A percentile compares a stretch with the other conserved stretches of the same genome.
Conservation (phyloP, 2,888 invertebrate species). For the Mactromeris polynyma region DNA sequence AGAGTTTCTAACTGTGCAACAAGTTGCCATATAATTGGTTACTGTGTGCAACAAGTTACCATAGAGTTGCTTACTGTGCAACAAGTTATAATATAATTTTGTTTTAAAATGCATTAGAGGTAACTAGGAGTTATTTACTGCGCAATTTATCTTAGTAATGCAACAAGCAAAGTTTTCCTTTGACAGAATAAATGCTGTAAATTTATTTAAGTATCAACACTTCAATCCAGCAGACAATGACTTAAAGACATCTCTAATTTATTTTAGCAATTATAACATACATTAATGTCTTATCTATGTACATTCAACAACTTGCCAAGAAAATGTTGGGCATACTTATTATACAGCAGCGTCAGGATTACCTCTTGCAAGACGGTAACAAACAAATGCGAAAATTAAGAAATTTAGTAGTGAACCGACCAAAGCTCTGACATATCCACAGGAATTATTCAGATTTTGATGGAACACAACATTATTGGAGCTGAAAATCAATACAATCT, state of each 20-base stretch:
- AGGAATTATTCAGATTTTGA: slow-evolving; percentile 33
- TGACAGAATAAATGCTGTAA: not conserved
- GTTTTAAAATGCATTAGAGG: too few relatives aligned
- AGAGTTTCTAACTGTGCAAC: not conserved
- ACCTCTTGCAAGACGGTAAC: not conserved
- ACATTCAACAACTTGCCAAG: not conserved
- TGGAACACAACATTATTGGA: slow-evolving; percentile 33
- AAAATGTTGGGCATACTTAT: not conserved
- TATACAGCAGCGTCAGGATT: not conserved
- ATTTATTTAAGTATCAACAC: not conserved
- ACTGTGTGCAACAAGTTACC: not conserved
- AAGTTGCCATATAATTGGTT: not conserved
- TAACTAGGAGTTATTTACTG: too few relatives aligned
- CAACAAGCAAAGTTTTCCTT: not conserved
- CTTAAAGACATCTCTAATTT: too few relatives aligned
- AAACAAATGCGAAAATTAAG: slow-evolving; percentile 32
- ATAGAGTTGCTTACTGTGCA: not conserved
- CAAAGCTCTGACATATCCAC: not conserved
- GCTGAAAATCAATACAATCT: slow-evolving; percentile 38
- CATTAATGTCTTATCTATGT: not conserved
- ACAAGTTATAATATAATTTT: not conserved
- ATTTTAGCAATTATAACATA: not conserved
- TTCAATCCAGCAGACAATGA: not conserved
- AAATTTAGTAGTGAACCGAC: slow-evolving; percentile 21
- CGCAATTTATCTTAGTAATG: not conserved